Percentiles rank a stretch among this genome's conserved stretches.
phyloP scores from a whole-genome alignment of 2,888 invertebrate genomes.

The Nephrotoma flavescens region DNA sequence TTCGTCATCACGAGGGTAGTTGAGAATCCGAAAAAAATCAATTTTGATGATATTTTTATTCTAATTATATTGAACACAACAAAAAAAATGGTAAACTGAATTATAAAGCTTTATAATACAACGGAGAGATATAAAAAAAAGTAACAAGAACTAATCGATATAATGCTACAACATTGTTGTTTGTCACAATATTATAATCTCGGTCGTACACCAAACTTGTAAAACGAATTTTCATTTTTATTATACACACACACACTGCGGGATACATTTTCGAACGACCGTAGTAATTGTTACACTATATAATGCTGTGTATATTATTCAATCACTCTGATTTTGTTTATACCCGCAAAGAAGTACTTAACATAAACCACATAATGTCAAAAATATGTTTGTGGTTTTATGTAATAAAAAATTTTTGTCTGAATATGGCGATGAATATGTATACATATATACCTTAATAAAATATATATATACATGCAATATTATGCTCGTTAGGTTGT shows the following conservation, averaged over 20 bases:
- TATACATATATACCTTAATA: too few species aligned
- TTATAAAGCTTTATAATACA: background rate
- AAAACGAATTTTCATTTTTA: background rate
- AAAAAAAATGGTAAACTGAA: too few species aligned
- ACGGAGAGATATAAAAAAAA: background rate
- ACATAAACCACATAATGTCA: background rate
- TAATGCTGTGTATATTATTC: background rate
- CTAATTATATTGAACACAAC: background rate
- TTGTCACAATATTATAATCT: background rate
- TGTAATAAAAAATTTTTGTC: background rate
- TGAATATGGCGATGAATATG: too few species aligned
- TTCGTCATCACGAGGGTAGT: background rate
- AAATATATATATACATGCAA: too few species aligned
- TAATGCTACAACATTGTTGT: background rate
- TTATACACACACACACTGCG: background rate
- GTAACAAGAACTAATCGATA: background rate
- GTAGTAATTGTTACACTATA: background rate
- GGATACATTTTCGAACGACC: background rate
- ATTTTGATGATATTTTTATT: background rate
- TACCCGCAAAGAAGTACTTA: background rate
- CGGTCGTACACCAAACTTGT: background rate
- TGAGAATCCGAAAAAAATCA: background rate
- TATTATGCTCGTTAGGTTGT: too few species aligned
- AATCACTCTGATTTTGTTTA: background rate
- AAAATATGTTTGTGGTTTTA: background rate